phyloP scores from a whole-genome alignment of 2,797 vertebrate species.

The Platalea minor region DNA sequence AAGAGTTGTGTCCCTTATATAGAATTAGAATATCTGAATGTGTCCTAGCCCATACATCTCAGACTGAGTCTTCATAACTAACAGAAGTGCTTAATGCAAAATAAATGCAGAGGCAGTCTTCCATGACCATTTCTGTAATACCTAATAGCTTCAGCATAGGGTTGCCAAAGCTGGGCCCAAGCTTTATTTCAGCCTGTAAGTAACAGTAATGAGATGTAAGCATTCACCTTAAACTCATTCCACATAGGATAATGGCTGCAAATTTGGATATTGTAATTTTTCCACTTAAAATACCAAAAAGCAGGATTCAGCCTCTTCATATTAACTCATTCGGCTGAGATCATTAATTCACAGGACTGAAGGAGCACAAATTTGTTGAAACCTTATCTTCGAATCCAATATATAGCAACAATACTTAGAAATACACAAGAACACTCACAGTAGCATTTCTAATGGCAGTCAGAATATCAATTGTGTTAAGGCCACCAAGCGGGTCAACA shows the following conservation, averaged over 20 bases:
- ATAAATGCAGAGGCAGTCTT: background rate
- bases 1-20: background rate
- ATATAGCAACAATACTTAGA: background rate
- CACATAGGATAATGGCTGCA: background rate
- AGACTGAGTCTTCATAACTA: background rate
- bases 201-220: background rate
- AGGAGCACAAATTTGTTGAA: background rate
- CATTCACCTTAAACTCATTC: background rate
- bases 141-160: background rate
- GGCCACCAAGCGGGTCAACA: slow-evolving; percentile 95
- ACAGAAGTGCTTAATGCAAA: background rate
- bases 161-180: background rate
- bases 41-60: background rate
- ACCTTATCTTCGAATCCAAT: background rate
- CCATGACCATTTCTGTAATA: background rate
- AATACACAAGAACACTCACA: slow-evolving; percentile 75
- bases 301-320: background rate
- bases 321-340: background rate
- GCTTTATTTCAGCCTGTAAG: background rate
- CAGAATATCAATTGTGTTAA: slow-evolving; percentile 96
- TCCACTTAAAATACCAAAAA: background rate
- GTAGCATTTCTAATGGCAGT: slow-evolving; percentile 98
- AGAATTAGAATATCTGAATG: background rate
- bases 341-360: background rate
- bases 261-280: background rate